Evolutionary conservation across 1,140 invertebrate species (phyloP).

Genomic region (Cydia amplana): DNA sequence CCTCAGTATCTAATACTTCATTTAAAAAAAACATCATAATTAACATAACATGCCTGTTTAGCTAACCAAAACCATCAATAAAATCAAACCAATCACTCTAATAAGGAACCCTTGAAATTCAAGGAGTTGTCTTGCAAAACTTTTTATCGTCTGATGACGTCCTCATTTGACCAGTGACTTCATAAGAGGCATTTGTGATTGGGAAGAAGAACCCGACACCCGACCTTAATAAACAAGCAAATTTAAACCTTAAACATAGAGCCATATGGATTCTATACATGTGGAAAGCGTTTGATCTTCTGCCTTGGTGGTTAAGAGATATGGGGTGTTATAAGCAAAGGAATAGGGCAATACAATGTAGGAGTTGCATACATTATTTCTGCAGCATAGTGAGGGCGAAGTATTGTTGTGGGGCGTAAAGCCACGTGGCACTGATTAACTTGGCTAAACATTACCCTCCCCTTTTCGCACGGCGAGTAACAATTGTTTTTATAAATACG

Average conservation of each 20-base stretch:
- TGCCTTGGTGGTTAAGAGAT: neutral
- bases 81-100: neutral
- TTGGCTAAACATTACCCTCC: neutral
- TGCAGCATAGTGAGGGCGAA: neutral
- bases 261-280: neutral
- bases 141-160: neutral
- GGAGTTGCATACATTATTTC: neutral
- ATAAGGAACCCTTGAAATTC: neutral
- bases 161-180: conserved; percentile 9
- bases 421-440: conserved; percentile 7
- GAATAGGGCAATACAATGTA: neutral
- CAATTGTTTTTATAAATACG: conserved; percentile 9
- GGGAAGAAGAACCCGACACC: neutral
- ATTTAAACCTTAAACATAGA: neutral
- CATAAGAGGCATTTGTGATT: conserved; percentile 3
- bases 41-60: too few relatives aligned
- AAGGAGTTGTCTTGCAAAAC: neutral
- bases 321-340: neutral
- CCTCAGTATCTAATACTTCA: too few relatives aligned
- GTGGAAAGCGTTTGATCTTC: neutral
- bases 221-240: neutral
- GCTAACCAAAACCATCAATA: too few relatives aligned
- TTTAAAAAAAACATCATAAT: too few relatives aligned
- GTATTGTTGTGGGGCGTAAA: neutral
- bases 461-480: neutral